Base-by-base conservation (phyloP, 2,113 vertebrate species). In the Anguilla japonica region DNA sequence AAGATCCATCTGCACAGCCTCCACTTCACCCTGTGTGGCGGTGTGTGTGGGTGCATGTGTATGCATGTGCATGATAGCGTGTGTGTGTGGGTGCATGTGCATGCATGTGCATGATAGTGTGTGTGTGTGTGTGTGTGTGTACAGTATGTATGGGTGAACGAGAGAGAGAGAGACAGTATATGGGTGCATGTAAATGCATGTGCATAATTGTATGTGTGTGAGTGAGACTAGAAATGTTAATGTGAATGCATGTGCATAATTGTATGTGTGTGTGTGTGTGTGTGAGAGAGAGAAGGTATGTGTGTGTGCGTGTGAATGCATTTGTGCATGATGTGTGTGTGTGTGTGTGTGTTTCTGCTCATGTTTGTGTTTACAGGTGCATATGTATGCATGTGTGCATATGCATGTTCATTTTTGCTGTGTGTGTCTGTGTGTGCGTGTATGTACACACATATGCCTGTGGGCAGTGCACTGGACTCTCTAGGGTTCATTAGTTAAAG, bases 241-340 rank as follows among this genome's bases (percentile, higher is more conserved):
- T 83, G 57, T 53, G 79, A 79, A 86, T 67, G 84, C 83, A 81
- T 43, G 79, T 80, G 83, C 56, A 60, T 16, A 46, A 56, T 34
- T 83, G 29, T 29, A 46, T 39, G 13, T 87, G 40, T 81, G 80
- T 82, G 43, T 82, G 20, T 67, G 22, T 26, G 20, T 26, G 1
- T 26, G 34, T 34, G 34, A 34, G 34, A 34, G 34, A 34, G 34
- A 34, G 34, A 34, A 34, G 34, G 34, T 34, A 82, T 79, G 87
- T 87, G 85, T n/a, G 34, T 83, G 86, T 87, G 81, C 87, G 34
- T 83, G 57, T 53, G 79, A 79, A 86, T 67, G 84, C 83, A 81
- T 34, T 34, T 43, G 79, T 80, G 83, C 56, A 60, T 16, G 8
- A 56, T 83, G 29, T 29, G 56, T 39, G 13, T 87, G 40, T 81